phyloP scores from a whole-genome alignment of 2,888 invertebrate species.

The Standfussiana lucernea region DNA sequence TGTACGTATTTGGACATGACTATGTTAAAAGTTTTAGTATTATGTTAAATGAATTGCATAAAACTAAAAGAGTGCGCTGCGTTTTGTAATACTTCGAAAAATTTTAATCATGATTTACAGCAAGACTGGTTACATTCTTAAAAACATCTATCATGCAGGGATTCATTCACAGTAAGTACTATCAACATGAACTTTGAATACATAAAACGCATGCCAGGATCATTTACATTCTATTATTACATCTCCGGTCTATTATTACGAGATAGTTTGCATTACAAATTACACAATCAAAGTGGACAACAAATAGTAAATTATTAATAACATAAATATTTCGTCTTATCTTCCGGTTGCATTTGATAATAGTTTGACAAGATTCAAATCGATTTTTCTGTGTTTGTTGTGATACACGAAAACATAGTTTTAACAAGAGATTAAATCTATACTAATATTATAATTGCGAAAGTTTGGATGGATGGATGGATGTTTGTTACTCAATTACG shows the following conservation, averaged over 20 bases:
- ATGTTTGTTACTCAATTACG: too few relatives aligned
- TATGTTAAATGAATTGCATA: too few relatives aligned
- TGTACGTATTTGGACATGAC: too few relatives aligned
- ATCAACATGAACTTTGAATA: slow-evolving; percentile 28
- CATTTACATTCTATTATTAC: slow-evolving; percentile 25
- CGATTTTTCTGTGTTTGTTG: background rate
- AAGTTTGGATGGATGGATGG: too few relatives aligned
- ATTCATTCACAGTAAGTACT: background rate
- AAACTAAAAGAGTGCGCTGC: background rate
- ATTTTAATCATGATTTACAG: background rate
- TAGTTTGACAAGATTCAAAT: slow-evolving; percentile 6
- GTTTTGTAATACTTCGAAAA: background rate
- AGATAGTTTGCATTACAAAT: slow-evolving; percentile 44
- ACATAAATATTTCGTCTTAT: slow-evolving; percentile 14
- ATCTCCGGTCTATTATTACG: slow-evolving; percentile 15
- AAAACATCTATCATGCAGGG: background rate
- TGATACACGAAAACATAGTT: background rate
- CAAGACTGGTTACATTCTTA: background rate
- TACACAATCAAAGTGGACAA: slow-evolving; percentile 38
- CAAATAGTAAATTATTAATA: slow-evolving; percentile 26
- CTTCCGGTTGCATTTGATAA: slow-evolving; percentile 29
- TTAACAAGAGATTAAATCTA: background rate
- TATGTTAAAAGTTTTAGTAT: too few relatives aligned
- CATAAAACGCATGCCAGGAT: background rate
- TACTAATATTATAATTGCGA: too few relatives aligned